Base-by-base conservation (phyloP, 2,797 vertebrate genomes). In the Cichlasoma orientale region DNA sequence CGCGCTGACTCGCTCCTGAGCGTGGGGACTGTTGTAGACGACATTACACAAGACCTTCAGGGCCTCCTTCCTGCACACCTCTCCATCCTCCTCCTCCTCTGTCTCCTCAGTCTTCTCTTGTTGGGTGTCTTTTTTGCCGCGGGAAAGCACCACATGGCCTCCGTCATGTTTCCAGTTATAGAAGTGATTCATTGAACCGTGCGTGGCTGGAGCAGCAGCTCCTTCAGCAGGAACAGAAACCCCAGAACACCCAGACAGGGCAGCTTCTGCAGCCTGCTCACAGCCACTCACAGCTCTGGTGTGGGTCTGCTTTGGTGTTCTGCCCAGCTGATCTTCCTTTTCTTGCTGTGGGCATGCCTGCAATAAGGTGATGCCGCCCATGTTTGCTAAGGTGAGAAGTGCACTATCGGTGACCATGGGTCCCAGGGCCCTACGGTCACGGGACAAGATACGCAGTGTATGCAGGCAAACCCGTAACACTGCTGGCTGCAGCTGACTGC, bases 31-130 rank as follows among this genome's bases (percentile, higher is more conserved):
- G 93, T 96, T 95, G 89, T 95, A 95, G 77, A 95, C 88, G 52
- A 95, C 79, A 76, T 95, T 95, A 70, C 94, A 95, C 74, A 95
- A 82, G 57, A 91, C 79, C 78, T 95, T 95, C 57, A 95, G 70
- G 31, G 95, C 95, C 78, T 96, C 94, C 82, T 91, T 95, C 72
- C 81, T 93, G 50, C 90, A 94, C 68, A 85, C 56, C 33, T 92
- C 91, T 0, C 88, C 90, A 10, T 94, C 94, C 2, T 95, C 95
- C 16, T 92, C 94, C 5, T 92, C 92, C 7, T 63, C 53, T 11
- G 91, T 83, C 29, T 92, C 90, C n/a, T 93, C 79, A 19, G 53
- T 75, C 61, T 77, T 66, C 9, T 83, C 81, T 36, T 81, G 59
- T 50, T 78, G 16, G 13, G 7, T 21, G 21, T 91, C 89, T 70